Evolutionary conservation across 2,888 invertebrate species (phyloP), one percentile per base, ranked within the genome.

Genomic region (Nemurella pictetii): DNA sequence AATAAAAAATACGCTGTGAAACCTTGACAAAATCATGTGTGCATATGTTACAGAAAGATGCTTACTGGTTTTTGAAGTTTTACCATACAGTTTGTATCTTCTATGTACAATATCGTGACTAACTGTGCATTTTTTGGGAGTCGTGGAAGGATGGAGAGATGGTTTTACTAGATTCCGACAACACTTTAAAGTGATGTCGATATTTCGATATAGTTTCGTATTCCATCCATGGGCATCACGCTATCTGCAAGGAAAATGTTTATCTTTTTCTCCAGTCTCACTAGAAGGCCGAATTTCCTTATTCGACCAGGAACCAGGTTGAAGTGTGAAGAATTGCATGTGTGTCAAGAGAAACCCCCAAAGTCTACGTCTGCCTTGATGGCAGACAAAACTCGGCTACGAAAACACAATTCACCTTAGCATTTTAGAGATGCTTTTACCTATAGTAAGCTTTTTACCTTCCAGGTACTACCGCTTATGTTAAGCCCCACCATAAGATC

Each of bases 21-120:
- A 82, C 72, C 82, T 28, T 26, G 28, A 82, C 82, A 36, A 72
- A 72, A 72, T 25, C 72, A 82, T 72, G 82, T 81, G 81, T 36
- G 81, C 35, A 78, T 29, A 30, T 30, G 74, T 7, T 36, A 9
- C 7, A 77, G 30, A 78, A 78, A 75, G 27, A 75, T 75, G 26
- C 15, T 26, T 75, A 15, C 26, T 20, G 75, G 26, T 75, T 2
- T 9, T 27, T 75, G n/a, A 75, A 75, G 28, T 75, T 3, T 75
- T 75, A 75, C 9, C 7, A 75, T 5, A 12, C 9, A 75, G 26
- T 28, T 27, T 27, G 55, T 7, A 36, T 15, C 55, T 26, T 12
- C 26, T 75, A 26, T 75, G 75, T 9, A 75, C 75, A 5, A 75
- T 7, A 55, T 55, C 55, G 55, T 55, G 55, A 55, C 55, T 55